These are phyloP conservation scores for Terebella lapidaria DNA, from an alignment of 2,888 invertebrate genomes.

Conservation along the genomic window DNA sequence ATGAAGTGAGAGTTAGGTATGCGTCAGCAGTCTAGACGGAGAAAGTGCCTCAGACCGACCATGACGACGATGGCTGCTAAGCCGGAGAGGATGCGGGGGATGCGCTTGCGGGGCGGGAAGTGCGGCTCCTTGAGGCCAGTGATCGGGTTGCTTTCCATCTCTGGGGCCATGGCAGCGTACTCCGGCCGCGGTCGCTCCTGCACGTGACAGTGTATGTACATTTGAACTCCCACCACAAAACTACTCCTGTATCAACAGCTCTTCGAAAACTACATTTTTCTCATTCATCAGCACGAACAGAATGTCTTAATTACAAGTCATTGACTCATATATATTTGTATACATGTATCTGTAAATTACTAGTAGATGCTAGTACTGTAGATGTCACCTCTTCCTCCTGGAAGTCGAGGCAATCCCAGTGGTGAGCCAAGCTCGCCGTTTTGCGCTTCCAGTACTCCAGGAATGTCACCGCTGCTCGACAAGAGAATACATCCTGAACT, in stretches of 20 bases:
- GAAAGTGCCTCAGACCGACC: no score
- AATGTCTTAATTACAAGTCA: no score
- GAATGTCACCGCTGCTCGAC: constrained; percentile 57
- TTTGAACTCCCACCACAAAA: no score
- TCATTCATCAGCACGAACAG: no score
- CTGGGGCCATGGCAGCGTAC: constrained; percentile 58
- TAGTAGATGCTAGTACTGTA: no score
- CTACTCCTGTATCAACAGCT: no score
- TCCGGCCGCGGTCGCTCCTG: constrained; percentile 59
- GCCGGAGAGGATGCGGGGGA: constrained; percentile 57
- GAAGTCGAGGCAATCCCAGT: constrained; percentile 60
- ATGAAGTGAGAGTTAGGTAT: no score
- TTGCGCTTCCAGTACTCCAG: constrained; percentile 61
- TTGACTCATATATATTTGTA: no score
- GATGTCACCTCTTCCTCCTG: constrained; percentile 59
- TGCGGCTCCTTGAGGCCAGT: constrained; percentile 59
- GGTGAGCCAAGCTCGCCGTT: constrained; percentile 58
- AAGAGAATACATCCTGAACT: not conserved
- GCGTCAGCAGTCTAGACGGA: no score
- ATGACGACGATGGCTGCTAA: constrained; percentile 58
- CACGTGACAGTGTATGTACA: no score
- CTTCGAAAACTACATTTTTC: no score
- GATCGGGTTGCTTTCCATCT: constrained; percentile 58
- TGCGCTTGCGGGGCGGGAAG: constrained; percentile 55
- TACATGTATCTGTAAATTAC: no score